Evolutionary conservation across 2,888 invertebrate species (phyloP).

Genomic region (Drosophila subsilvestris): DNA sequence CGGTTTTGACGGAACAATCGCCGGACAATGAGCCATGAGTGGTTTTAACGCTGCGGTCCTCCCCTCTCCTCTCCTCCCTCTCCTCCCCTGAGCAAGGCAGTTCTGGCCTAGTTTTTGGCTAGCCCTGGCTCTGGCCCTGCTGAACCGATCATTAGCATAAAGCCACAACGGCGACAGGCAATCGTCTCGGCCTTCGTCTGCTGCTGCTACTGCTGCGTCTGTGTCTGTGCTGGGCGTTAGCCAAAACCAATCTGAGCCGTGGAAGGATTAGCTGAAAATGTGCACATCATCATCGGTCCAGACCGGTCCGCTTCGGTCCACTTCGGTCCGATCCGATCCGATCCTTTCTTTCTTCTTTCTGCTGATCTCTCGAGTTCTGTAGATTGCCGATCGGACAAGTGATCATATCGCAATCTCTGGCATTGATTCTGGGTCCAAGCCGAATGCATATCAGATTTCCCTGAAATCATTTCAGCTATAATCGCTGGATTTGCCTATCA

Average conservation of each 20-base stretch:
- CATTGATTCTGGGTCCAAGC: constrained; percentile 25
- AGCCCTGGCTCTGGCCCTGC: constrained; percentile 34
- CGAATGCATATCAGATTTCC: constrained; percentile 62
- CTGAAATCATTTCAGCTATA: constrained; percentile 51
- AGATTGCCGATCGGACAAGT: constrained; percentile 75
- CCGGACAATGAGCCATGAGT: constrained; percentile 75
- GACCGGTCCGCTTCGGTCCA: constrained; percentile 52
- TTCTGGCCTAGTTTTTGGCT: constrained; percentile 66
- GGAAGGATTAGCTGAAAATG: constrained; percentile 70
- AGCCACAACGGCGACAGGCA: constrained; percentile 76
- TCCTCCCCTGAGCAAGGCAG: not conserved
- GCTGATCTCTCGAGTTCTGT: constrained; percentile 51
- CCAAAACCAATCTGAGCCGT: constrained; percentile 11
- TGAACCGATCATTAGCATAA: constrained; percentile 78
- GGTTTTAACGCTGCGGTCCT: constrained; percentile 59
- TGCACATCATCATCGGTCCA: constrained; percentile 73
- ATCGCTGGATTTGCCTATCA: constrained; percentile 68
- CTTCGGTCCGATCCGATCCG: constrained; percentile 52
- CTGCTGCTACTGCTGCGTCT: not conserved
- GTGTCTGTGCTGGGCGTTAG: constrained; percentile 69
- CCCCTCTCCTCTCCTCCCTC: constrained; percentile 38
- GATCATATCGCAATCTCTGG: constrained; percentile 52
- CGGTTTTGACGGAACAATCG: constrained; percentile 72
- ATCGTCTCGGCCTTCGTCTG: constrained; percentile 14
- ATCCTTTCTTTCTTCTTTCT: constrained; percentile 8